These are phyloP conservation scores for Plebejus melissa DNA, from an alignment of 2,888 invertebrate species.

Conservation along the genomic window DNA sequence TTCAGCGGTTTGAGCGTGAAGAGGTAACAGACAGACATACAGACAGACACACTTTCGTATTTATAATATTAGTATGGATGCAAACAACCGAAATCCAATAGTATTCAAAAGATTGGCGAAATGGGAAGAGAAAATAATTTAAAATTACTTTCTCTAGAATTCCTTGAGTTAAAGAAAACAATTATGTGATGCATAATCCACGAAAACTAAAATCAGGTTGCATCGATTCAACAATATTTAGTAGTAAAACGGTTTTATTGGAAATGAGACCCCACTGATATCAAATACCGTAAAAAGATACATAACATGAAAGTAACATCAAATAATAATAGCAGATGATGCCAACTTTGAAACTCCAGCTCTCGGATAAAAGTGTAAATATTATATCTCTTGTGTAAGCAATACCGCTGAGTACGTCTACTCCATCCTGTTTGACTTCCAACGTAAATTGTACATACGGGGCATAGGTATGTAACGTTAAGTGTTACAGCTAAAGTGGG, in stretches of 20 bases:
- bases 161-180: no score
- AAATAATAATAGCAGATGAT: slow-evolving; percentile 2
- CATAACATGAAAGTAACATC: neutral
- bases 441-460: slow-evolving; percentile 3
- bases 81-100: no score
- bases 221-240: no score
- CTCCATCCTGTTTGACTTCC: slow-evolving; percentile 24
- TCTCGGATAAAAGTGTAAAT: slow-evolving; percentile 21
- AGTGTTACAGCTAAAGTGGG: neutral
- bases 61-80: no score
- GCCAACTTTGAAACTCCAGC: slow-evolving; percentile 12
- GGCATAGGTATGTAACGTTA: neutral
- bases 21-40: no score
- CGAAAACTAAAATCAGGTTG: no score
- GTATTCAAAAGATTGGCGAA: no score
- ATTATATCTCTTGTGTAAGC: slow-evolving; percentile 17
- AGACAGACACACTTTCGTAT: no score
- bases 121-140: no score
- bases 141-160: no score
- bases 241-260: neutral
- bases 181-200: no score
- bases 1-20: no score
- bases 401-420: slow-evolving; percentile 21
- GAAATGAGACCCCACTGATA: neutral
- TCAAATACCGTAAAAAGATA: neutral